These are phyloP conservation scores for Rhadina sibilatrix DNA, from an alignment of 2,113 vertebrate genomes.

Conservation along the genomic window DNA sequence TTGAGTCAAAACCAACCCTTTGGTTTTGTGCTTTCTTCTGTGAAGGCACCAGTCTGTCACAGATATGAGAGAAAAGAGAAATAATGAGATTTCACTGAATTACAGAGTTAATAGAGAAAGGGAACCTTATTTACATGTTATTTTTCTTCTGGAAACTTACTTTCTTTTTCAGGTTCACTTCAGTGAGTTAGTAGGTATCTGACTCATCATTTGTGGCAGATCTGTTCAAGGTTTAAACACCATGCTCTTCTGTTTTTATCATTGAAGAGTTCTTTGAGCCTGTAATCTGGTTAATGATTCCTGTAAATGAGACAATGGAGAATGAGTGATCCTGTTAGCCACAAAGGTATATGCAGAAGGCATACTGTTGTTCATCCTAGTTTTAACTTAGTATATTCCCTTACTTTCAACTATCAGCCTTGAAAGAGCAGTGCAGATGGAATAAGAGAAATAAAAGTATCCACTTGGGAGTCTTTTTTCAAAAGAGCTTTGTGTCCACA, in stretches of 20 bases:
- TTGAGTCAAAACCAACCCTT: not conserved
- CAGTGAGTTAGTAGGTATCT: not conserved
- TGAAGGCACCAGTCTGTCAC: not conserved
- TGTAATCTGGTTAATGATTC: not conserved
- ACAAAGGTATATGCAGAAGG: not conserved
- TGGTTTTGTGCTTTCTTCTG: not conserved
- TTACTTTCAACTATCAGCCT: not conserved
- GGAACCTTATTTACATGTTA: not conserved
- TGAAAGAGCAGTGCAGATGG: not conserved
- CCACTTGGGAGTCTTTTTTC: not conserved
- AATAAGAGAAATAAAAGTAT: not conserved
- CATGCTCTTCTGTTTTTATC: not conserved
- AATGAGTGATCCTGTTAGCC: not conserved
- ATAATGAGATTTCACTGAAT: not conserved
- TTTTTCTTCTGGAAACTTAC: not conserved
- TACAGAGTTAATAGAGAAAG: not conserved
- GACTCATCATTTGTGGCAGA: not conserved
- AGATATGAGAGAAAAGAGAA: not conserved
- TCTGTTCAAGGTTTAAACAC: not conserved
- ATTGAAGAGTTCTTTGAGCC: not conserved
- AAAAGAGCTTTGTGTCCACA: not conserved
- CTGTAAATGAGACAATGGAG: not conserved
- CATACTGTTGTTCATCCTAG: not conserved
- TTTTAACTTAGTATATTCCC: not conserved
- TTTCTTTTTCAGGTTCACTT: not conserved